phyloP scores from a whole-genome alignment of 2,888 invertebrate species.

The Agrilus mali region DNA sequence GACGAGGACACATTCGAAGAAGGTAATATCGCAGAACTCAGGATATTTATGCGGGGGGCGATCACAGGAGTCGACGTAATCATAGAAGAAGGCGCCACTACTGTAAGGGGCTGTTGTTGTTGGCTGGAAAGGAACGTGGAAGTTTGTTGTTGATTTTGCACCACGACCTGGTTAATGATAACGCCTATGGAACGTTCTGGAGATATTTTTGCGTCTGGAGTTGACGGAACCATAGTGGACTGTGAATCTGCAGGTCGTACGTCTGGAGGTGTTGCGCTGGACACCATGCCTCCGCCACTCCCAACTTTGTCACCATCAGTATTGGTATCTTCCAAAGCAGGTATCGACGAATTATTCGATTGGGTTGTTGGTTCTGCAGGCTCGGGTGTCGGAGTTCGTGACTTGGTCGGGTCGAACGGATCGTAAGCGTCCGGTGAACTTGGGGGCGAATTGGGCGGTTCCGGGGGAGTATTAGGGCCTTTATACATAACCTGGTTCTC shows the following conservation, averaged over 20 bases:
- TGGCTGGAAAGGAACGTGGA: conserved; percentile 17
- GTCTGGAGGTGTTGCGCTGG: conserved; percentile 23
- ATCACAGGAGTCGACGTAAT: conserved; percentile 29
- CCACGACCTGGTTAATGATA: conserved; percentile 19
- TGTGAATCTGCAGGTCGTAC: conserved; percentile 34
- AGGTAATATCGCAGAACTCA: conserved; percentile 26
- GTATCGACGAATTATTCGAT: conserved; percentile 4
- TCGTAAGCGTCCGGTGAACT: conserved; percentile 76
- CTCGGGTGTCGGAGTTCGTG: conserved; percentile 52
- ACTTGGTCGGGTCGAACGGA: conserved; percentile 85
- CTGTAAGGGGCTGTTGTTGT: conserved; percentile 27
- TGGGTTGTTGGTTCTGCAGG: conserved; percentile 18
- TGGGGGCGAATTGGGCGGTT: conserved; percentile 53
- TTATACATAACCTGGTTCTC: conserved; percentile 34
- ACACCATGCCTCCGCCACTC: conserved; percentile 7
- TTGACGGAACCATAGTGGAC: conserved; percentile 24
- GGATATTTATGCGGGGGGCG: conserved; percentile 28
- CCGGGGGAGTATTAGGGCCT: conserved; percentile 61
- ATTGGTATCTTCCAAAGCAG: conserved; percentile 14
- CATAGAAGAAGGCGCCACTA: conserved; percentile 25
- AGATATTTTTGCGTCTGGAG: conserved; percentile 19
- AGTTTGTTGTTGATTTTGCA: conserved; percentile 15
- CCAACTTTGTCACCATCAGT: conserved; percentile 13
- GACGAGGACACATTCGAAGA: conserved; percentile 20
- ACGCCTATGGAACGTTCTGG: conserved; percentile 20